Evolutionary conservation across 2,888 invertebrate species (phyloP).

Genomic region (Caenorhabditis angaria): DNA sequence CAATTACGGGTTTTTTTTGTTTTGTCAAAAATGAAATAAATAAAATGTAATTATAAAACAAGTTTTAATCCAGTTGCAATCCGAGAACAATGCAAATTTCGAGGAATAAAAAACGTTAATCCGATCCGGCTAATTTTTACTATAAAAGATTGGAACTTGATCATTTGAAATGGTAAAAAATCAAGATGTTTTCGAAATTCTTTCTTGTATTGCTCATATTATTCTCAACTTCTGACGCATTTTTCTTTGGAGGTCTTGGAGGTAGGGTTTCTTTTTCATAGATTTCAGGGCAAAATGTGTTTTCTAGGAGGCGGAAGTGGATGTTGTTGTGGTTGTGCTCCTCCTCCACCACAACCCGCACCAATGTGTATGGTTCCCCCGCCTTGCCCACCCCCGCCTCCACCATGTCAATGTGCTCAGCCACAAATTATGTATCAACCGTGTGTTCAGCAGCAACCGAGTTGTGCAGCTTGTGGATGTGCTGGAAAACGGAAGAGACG

Average conservation of each 20-base stretch:
- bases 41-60: slow-evolving; percentile 4
- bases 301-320: not conserved
- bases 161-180: no score
- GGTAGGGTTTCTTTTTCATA: no score
- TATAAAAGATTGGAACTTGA: no score
- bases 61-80: not conserved
- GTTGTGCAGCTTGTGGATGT: not conserved
- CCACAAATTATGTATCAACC: not conserved
- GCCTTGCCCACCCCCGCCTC: not conserved
- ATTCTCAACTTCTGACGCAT: no score
- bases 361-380: not conserved
- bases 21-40: no score
- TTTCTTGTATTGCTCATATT: no score
- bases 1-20: not conserved
- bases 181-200: no score
- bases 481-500: not conserved
- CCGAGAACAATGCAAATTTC: not conserved
- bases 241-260: no score
- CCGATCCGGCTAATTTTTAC: not conserved
- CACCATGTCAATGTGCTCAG: not conserved
- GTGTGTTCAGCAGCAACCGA: not conserved
- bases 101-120: not conserved
- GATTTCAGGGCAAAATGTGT: not conserved
- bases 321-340: not conserved
- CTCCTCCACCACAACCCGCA: not conserved